A percentile compares a stretch with the other conserved stretches of the same genome.
These are phyloP conservation scores for Osmerus eperlanus DNA, from an alignment of 2,113 vertebrate species.

Conservation along the genomic window DNA sequence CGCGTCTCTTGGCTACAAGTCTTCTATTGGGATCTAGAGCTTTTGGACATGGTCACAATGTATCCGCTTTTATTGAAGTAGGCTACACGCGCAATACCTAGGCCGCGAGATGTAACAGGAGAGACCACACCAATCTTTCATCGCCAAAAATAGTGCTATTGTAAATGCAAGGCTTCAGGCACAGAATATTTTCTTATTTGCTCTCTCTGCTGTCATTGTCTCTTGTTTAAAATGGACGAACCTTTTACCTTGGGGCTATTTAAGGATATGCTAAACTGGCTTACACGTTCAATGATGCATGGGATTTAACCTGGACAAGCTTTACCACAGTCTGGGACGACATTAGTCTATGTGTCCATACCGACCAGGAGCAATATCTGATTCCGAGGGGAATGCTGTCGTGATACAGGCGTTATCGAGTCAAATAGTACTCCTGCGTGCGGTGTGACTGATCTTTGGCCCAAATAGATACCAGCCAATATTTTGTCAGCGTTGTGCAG, in stretches of 20 bases:
- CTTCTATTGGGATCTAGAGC: neutral
- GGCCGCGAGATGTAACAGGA: constrained; percentile 48
- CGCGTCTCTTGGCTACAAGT: constrained; percentile 20
- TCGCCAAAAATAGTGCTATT: constrained; percentile 26
- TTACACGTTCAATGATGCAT: constrained; percentile 36
- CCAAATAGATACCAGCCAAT: neutral
- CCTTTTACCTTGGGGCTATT: constrained; percentile 37
- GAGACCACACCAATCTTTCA: constrained; percentile 37
- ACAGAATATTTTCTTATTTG: neutral
- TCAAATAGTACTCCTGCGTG: neutral
- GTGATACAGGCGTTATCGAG: constrained; percentile 17
- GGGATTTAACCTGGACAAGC: constrained; percentile 49
- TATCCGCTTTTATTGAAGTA: constrained; percentile 16
- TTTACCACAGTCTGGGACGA: no score
- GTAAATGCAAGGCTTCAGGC: neutral
- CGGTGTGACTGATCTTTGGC: neutral
- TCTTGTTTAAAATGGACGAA: constrained; percentile 62
- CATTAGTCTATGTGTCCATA: no score
- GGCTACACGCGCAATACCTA: constrained; percentile 27
- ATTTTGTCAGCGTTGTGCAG: no score
- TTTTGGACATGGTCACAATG: constrained; percentile 31
- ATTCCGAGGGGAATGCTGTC: constrained; percentile 22
- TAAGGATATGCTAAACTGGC: constrained; percentile 43
- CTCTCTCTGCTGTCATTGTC: constrained; percentile 33
- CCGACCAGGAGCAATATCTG: no score